Percentiles rank a stretch among this genome's conserved stretches.
phyloP scores from a whole-genome alignment of 2,888 invertebrate genomes.

The Tolmerus cingulatus region DNA sequence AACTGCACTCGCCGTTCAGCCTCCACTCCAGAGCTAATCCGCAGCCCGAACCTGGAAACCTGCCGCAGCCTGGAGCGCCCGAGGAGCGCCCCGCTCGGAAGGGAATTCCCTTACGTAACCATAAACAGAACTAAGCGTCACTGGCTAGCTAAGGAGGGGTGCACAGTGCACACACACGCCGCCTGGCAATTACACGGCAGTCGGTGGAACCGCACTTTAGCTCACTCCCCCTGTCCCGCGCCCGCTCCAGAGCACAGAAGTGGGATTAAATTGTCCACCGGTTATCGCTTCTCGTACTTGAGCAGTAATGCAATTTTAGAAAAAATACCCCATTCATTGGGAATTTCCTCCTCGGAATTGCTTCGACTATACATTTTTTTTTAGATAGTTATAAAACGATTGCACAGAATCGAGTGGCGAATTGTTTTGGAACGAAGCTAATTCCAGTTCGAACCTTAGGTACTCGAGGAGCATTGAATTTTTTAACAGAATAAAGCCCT shows the following conservation, averaged over 20 bases:
- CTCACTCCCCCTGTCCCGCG: not conserved
- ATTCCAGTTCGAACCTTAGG: not conserved
- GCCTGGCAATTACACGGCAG: not conserved
- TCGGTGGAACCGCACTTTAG: not conserved
- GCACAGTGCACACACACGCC: not conserved
- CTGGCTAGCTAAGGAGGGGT: not conserved
- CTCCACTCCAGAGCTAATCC: conserved; percentile 18
- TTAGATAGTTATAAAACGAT: not conserved
- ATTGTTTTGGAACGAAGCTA: not conserved
- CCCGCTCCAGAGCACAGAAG: not conserved
- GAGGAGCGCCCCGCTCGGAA: not conserved
- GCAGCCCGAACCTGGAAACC: not conserved
- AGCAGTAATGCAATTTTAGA: not conserved
- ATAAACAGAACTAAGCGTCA: conserved; percentile 35
- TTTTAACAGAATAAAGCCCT: not conserved
- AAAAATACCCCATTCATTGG: not conserved
- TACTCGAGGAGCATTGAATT: not conserved
- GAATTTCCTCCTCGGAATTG: not conserved
- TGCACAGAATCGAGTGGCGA: not conserved
- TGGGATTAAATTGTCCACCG: not conserved
- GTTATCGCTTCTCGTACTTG: not conserved
- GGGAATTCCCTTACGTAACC: conserved; percentile 49
- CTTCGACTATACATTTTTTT: not conserved
- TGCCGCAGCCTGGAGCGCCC: conserved; percentile 1
- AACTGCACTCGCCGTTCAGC: conserved; percentile 29